Percentiles rank a stretch among this genome's conserved stretches.
phyloP scores from a whole-genome alignment of 2,113 vertebrate species.

The Oxyruncus cristatus region DNA sequence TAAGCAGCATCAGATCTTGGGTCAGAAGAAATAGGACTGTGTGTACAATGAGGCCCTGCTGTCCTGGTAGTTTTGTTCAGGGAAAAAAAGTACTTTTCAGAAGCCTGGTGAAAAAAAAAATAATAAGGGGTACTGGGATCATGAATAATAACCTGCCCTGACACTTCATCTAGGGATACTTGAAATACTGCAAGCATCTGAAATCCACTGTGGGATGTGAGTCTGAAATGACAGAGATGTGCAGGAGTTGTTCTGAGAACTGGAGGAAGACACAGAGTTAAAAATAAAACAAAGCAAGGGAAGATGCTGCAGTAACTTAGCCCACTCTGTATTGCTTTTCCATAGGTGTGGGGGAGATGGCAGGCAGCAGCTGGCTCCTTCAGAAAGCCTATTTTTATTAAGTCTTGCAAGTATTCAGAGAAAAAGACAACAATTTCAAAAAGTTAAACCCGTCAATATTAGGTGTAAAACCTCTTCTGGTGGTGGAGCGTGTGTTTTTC shows the following conservation, averaged over 20 bases:
- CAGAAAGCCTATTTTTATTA: background rate
- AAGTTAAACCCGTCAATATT: background rate
- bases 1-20: background rate
- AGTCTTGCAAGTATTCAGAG: background rate
- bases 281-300: constrained; percentile 47
- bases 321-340: constrained; percentile 22
- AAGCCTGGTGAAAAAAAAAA: background rate
- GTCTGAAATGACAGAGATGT: background rate
- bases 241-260: background rate
- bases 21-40: background rate
- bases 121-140: background rate
- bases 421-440: background rate
- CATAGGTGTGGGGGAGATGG: background rate
- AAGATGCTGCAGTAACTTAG: constrained; percentile 10
- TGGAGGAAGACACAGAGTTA: constrained; percentile 13
- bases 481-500: background rate
- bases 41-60: background rate
- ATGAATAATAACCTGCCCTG: background rate
- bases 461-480: background rate
- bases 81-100: background rate
- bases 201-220: background rate
- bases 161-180: background rate
- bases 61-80: background rate
- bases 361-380: constrained; percentile 17
- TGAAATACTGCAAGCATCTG: background rate